Conservation (phyloP, 1,140 invertebrate genomes). For the Tetragnatha versicolor region DNA sequence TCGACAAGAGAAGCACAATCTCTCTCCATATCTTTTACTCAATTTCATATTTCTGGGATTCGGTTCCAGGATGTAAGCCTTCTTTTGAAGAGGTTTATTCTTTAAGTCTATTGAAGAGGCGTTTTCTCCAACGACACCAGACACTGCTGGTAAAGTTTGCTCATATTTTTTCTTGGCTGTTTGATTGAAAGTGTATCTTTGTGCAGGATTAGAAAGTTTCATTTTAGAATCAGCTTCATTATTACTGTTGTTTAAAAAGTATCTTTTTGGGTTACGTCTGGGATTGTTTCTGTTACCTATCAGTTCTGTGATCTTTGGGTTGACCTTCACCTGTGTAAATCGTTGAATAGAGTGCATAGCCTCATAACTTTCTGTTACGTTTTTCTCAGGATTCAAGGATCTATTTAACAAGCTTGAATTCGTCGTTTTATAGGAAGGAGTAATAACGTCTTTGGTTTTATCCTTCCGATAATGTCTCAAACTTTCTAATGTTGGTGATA, state of each 20-base stretch:
- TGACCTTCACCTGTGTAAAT: too few species aligned
- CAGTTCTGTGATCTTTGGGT: too few species aligned
- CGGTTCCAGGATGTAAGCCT: neutral
- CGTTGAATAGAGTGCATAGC: too few species aligned
- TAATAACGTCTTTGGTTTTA: neutral
- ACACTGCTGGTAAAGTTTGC: neutral
- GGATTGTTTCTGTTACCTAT: too few species aligned
- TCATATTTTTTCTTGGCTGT: neutral
- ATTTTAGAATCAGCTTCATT: neutral
- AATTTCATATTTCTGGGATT: neutral
- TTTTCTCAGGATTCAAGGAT: too few species aligned
- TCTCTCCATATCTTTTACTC: conserved; percentile 17
- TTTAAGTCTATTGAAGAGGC: neutral
- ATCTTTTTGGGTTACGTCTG: too few species aligned
- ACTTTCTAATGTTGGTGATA: neutral
- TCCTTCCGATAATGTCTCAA: neutral
- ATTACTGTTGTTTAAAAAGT: neutral
- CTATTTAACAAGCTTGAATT: too few species aligned
- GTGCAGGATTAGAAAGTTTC: neutral
- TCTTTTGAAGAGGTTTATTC: neutral
- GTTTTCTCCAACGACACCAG: neutral
- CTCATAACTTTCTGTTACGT: too few species aligned
- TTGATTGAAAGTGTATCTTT: neutral
- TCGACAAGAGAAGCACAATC: neutral
- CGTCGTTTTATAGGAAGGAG: too few species aligned